Percentiles rank a stretch among this genome's conserved stretches.
phyloP scores from a whole-genome alignment of 2,888 invertebrate genomes.

The Nomada flava region DNA sequence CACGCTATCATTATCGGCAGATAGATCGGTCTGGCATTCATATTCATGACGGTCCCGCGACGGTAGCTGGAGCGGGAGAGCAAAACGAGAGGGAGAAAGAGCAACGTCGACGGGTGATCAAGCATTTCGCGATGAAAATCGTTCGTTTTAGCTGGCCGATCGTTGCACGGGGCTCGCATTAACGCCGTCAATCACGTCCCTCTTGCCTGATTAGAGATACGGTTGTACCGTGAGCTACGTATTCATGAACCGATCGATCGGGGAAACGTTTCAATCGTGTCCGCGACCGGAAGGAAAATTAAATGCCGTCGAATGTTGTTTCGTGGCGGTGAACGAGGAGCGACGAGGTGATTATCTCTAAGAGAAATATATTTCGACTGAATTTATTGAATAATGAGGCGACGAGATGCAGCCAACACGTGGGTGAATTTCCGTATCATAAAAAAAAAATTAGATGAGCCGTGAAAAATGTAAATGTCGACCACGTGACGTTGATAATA shows the following conservation, averaged over 20 bases:
- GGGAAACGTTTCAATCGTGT: neutral
- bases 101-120: neutral
- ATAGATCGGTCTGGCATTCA: slow-evolving; percentile 51
- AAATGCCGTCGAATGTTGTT: neutral
- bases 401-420: too few relatives aligned
- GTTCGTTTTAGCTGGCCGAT: slow-evolving; percentile 29
- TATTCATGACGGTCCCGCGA: slow-evolving; percentile 57
- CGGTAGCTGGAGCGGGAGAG: slow-evolving; percentile 10
- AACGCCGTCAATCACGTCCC: slow-evolving; percentile 35
- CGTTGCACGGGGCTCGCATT: slow-evolving; percentile 18
- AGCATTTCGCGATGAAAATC: slow-evolving; percentile 37
- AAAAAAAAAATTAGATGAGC: too few relatives aligned
- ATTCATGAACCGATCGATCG: slow-evolving; percentile 30
- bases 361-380: neutral
- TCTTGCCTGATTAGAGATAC: slow-evolving; percentile 26
- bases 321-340: too few relatives aligned
- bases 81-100: slow-evolving; percentile 18
- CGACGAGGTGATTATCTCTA: neutral
- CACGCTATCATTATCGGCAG: slow-evolving; percentile 63
- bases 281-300: neutral
- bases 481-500: too few relatives aligned
- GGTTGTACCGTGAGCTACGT: slow-evolving; percentile 24
- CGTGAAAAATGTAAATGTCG: too few relatives aligned
- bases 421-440: too few relatives aligned
- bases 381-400: too few relatives aligned